Evolutionary conservation across 2,797 vertebrate species (phyloP).

Genomic region (Xiphorhynchus erythropygius): DNA sequence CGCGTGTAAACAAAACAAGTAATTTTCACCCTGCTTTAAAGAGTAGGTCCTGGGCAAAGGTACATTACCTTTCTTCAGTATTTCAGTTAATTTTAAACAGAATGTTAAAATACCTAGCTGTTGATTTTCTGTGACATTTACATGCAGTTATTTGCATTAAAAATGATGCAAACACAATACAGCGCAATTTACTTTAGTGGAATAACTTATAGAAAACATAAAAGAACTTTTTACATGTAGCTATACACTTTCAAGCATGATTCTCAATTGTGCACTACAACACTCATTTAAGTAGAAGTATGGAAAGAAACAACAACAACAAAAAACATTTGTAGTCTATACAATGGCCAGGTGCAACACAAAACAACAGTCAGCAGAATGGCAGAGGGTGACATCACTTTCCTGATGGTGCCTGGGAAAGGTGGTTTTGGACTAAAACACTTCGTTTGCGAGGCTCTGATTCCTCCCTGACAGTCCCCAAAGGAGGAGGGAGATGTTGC

Average conservation of each 20-base stretch:
- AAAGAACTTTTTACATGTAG: not conserved
- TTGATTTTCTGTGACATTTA: not conserved
- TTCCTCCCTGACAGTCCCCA: not conserved
- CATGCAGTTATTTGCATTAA: not conserved
- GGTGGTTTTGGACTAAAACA: not conserved
- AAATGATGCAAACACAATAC: not conserved
- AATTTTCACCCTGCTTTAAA: not conserved
- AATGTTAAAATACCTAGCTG: not conserved
- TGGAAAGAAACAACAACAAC: not conserved
- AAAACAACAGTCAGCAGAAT: not conserved
- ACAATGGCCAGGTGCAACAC: not conserved
- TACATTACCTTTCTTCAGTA: not conserved
- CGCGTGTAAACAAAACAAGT: not conserved
- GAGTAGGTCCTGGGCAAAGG: not conserved
- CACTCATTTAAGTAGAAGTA: fast-evolving
- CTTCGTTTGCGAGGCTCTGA: not conserved
- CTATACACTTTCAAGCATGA: not conserved
- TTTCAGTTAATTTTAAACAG: not conserved
- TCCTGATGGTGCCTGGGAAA: not conserved
- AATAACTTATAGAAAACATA: not conserved
- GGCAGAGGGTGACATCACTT: not conserved
- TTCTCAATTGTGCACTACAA: not conserved
- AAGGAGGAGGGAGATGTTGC: not conserved
- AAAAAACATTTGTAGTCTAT: not conserved
- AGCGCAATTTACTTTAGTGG: not conserved